Conservation (phyloP, 2,113 vertebrate genomes). For the Ia io region DNA sequence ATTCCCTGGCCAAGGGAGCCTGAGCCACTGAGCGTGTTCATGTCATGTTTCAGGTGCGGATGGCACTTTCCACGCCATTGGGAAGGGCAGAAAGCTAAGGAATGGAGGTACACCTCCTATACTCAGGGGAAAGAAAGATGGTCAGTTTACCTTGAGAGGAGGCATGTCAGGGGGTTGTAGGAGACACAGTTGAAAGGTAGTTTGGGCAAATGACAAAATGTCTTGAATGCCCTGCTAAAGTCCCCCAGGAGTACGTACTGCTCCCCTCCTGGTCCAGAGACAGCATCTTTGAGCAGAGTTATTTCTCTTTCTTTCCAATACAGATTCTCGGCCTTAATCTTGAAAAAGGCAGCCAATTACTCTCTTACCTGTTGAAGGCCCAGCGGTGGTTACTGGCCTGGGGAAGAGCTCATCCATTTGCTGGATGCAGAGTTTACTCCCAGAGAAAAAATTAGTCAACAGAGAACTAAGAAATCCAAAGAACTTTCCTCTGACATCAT, state of each 20-base stretch:
- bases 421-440: background rate
- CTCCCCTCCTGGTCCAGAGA: background rate
- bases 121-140: background rate
- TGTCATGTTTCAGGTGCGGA: accelerated
- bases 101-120: background rate
- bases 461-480: background rate
- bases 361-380: background rate
- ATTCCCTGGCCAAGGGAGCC: background rate
- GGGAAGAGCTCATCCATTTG: background rate
- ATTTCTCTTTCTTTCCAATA: background rate
- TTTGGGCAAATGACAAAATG: background rate
- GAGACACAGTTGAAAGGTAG: background rate
- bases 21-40: accelerated
- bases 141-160: background rate
- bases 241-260: accelerated
- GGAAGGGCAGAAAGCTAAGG: background rate
- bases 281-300: background rate
- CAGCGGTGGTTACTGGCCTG: background rate
- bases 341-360: background rate
- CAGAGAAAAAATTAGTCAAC: conserved; percentile 10
- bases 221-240: too few species aligned
- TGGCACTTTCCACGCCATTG: background rate
- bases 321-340: background rate
- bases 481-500: background rate
- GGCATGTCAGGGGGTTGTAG: background rate